Evolutionary conservation across 2,888 invertebrate species (phyloP).

Genomic region (Pasiphila rectangulata): DNA sequence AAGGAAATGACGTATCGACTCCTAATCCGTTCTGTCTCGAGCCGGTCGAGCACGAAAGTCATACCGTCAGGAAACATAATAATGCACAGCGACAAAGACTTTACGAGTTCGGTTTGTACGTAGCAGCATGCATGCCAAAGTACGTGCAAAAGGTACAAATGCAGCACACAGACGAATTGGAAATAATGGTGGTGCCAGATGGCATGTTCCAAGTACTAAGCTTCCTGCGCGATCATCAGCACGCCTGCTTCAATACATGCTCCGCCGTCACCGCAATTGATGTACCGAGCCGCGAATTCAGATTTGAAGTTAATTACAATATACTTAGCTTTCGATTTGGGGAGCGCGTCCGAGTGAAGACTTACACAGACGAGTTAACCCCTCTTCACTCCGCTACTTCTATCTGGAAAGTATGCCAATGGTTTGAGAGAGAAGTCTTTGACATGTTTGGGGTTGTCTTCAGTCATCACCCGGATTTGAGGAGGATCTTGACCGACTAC

Average conservation of each 20-base stretch:
- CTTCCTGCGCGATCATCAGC: slow-evolving; percentile 63
- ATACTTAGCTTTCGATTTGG: slow-evolving; percentile 57
- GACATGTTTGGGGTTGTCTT: slow-evolving; percentile 71
- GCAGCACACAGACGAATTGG: slow-evolving; percentile 64
- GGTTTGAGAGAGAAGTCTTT: slow-evolving; percentile 66
- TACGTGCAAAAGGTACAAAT: slow-evolving; percentile 67
- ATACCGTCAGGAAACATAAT: slow-evolving; percentile 58
- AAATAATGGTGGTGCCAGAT: slow-evolving; percentile 62
- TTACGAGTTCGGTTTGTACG: slow-evolving; percentile 69
- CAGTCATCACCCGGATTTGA: slow-evolving; percentile 67
- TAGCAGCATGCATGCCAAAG: slow-evolving; percentile 67
- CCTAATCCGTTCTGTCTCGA: slow-evolving; percentile 49
- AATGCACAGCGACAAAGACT: slow-evolving; percentile 55
- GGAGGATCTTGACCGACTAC: slow-evolving; percentile 69
- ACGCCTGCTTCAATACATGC: slow-evolving; percentile 62
- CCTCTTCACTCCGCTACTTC: slow-evolving; percentile 57
- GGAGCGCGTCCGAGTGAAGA: slow-evolving; percentile 55
- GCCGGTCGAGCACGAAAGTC: slow-evolving; percentile 45
- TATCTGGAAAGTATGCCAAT: slow-evolving; percentile 51
- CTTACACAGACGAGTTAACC: slow-evolving; percentile 70
- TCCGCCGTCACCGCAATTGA: slow-evolving; percentile 61
- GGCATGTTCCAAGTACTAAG: slow-evolving; percentile 57
- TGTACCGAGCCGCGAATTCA: slow-evolving; percentile 59
- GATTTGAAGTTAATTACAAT: slow-evolving; percentile 65
- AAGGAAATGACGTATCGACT: slow-evolving; percentile 5